A percentile compares a stretch with the other conserved stretches of the same genome.
phyloP scores from a whole-genome alignment of 1,140 invertebrate genomes.

The Meteorus sp. region DNA sequence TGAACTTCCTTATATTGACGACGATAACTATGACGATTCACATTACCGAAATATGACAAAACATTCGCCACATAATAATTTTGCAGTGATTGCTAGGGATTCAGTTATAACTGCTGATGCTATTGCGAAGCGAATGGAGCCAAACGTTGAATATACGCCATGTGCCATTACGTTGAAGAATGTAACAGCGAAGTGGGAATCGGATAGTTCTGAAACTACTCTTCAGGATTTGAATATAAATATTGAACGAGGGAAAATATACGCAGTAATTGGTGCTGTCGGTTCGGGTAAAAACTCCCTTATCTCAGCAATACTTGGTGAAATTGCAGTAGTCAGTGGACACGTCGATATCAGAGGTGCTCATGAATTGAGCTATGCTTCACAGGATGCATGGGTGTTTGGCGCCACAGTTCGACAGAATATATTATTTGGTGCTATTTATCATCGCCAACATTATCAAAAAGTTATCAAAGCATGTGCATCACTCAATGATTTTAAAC shows the following conservation, averaged over 20 bases:
- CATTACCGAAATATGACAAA: neutral
- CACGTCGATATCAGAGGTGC: slow-evolving; percentile 61
- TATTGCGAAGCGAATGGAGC: neutral
- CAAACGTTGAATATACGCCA: slow-evolving; percentile 13
- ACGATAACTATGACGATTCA: neutral
- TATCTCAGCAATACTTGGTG: slow-evolving; percentile 66
- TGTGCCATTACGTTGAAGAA: slow-evolving; percentile 55
- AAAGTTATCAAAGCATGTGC: slow-evolving; percentile 67
- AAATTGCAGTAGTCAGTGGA: slow-evolving; percentile 64
- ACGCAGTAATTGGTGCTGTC: slow-evolving; percentile 68
- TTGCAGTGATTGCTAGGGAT: slow-evolving; percentile 24
- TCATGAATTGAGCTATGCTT: slow-evolving; percentile 71
- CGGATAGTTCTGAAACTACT: slow-evolving; percentile 46
- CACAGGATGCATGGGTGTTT: slow-evolving; percentile 78
- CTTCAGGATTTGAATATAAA: slow-evolving; percentile 60
- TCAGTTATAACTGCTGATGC: slow-evolving; percentile 25
- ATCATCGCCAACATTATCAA: slow-evolving; percentile 65
- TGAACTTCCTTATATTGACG: slow-evolving; percentile 13
- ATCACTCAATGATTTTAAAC: slow-evolving; percentile 71
- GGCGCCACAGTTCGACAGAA: slow-evolving; percentile 70
- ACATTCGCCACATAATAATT: slow-evolving; percentile 6
- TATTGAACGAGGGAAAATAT: slow-evolving; percentile 61
- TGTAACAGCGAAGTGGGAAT: slow-evolving; percentile 62
- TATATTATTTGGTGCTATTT: slow-evolving; percentile 73
- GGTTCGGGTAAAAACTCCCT: slow-evolving; percentile 68